These are phyloP conservation scores for Nasalis larvatus DNA, from an alignment of 2,113 vertebrate genomes.

Conservation along the genomic window DNA sequence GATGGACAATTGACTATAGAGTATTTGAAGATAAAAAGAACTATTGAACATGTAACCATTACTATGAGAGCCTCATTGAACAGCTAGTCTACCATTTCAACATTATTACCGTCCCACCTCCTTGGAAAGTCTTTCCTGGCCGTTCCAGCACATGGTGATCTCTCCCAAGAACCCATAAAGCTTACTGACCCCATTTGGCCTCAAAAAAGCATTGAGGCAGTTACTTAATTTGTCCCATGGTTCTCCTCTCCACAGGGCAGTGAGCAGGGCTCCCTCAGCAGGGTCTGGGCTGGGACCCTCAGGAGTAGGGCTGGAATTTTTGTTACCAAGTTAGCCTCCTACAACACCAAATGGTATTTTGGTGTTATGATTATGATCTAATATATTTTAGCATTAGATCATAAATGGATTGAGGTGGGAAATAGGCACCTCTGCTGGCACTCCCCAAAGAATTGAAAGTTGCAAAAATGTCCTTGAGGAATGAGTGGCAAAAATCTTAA, in stretches of 20 bases:
- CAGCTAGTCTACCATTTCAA: neutral
- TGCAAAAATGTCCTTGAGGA: neutral
- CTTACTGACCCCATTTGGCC: neutral
- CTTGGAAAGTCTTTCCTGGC: neutral
- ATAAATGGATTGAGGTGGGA: neutral
- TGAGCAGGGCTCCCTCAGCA: neutral
- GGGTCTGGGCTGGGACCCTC: neutral
- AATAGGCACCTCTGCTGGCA: neutral
- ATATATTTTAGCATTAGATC: neutral
- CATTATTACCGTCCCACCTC: neutral
- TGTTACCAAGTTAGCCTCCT: neutral
- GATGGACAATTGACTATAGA: neutral
- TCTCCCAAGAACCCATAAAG: neutral
- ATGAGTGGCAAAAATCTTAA: neutral
- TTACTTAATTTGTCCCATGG: neutral
- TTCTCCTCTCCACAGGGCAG: neutral
- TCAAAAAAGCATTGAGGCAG: neutral
- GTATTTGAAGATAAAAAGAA: constrained; percentile 3
- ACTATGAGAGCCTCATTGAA: neutral
- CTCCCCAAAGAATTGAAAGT: neutral
- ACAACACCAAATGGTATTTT: neutral
- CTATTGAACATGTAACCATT: neutral
- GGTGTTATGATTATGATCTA: neutral
- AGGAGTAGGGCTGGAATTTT: neutral
- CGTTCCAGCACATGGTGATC: neutral